A percentile compares a stretch with the other conserved stretches of the same genome.
phyloP scores from a whole-genome alignment of 2,113 vertebrate species.

The Hiodon alosoides region DNA sequence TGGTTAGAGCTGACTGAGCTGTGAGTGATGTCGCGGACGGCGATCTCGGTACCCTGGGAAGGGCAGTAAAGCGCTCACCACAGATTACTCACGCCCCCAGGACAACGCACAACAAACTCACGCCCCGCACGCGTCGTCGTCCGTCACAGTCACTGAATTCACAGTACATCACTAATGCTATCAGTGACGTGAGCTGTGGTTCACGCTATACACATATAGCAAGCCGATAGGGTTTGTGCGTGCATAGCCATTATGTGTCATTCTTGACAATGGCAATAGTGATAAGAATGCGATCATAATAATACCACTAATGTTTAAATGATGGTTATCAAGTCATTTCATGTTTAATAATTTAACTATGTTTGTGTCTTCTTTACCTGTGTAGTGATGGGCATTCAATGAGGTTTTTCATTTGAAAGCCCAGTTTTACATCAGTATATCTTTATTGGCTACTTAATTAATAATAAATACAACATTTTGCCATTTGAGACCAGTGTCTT shows the following conservation, averaged over 20 bases:
- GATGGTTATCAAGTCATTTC: too few species aligned
- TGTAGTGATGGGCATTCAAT: too few species aligned
- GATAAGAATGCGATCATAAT: too few species aligned
- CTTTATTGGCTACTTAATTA: too few species aligned
- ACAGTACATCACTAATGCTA: conserved; percentile 1
- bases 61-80: neutral
- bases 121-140: neutral
- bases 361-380: neutral
- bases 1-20: neutral
- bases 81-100: neutral
- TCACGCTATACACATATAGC: neutral
- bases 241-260: neutral
- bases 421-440: too few species aligned
- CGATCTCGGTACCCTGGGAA: neutral
- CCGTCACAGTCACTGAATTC: neutral
- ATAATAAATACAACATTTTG: too few species aligned
- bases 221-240: neutral
- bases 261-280: neutral
- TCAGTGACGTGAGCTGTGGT: neutral
- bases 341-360: neutral
- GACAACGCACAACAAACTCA: neutral
- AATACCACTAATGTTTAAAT: too few species aligned
- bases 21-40: neutral
- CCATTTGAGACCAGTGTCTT: too few species aligned
- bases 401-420: too few species aligned